Base-by-base conservation (phyloP, 2,888 invertebrate genomes). In the Dione vanillae region DNA sequence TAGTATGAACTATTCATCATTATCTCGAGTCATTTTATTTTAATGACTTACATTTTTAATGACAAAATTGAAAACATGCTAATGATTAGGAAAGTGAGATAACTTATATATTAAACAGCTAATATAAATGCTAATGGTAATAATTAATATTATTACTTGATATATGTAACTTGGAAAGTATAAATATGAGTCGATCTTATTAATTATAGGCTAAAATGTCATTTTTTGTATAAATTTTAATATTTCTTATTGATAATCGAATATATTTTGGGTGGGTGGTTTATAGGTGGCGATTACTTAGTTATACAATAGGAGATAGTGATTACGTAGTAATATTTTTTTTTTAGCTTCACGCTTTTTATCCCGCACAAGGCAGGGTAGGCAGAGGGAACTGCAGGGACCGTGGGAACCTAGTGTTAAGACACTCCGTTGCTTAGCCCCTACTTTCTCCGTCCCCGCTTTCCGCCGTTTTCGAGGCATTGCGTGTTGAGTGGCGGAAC, bases 1-100 rank as follows among this genome's bases (percentile, higher is more conserved):
- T 78, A 71, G 59, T 72, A 73, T 73, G 59, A 73, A 68, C 75
- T 76, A 85, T 85, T 79, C 76, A 86, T 87, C 85, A 84, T 78
- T 67, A 84, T 83, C 70, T 80, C 73, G 76, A 79, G 78, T 82
- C 69, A 83, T 84, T 82, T 74, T 67, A 41, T 70, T 69, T 74
- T 75, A 74, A 75, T 72, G 56, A 71, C 43, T 20, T 58, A 27
- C 49, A 56, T 58, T 64, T 64, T 67, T 67, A 67, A 67, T 65
- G 58, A 68, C 68, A 68, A 45, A 52, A 61, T 61, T 61, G 43
- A 27, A 16, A 45, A 43, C 45, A 35, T 43, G 10, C 9, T 37
- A 40, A 43, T 45, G 10, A 11, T 16, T 11, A 35, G 27, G n/a
- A 20, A 61, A 20, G 61, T 45, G 27, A 61, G 11, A 43, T 61